Conservation (phyloP, 2,113 vertebrate genomes). For the Numenius arquata region DNA sequence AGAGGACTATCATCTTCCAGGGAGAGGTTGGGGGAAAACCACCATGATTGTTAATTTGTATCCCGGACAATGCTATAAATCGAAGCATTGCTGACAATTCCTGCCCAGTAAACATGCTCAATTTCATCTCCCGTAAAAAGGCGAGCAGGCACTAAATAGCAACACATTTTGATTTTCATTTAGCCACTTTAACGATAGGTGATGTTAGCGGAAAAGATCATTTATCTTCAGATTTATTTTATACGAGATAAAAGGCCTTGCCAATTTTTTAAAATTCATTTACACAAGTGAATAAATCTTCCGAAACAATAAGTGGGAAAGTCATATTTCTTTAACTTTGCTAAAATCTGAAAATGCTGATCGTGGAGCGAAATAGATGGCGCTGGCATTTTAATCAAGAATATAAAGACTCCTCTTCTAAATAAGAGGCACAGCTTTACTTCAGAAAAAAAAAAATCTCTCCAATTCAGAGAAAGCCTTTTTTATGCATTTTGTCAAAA, state of each 20-base stretch:
- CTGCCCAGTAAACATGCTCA: constrained; percentile 58
- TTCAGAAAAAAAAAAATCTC: constrained; percentile 1
- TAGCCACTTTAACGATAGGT: constrained; percentile 67
- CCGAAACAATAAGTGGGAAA: constrained; percentile 57
- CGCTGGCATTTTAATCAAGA: constrained; percentile 50
- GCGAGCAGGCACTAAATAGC: constrained; percentile 41
- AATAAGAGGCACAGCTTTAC: not conserved
- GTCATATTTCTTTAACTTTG: constrained; percentile 67
- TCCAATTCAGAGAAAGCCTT: not conserved
- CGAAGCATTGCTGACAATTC: constrained; percentile 9
- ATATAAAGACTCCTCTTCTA: constrained; percentile 15
- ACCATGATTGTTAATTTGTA: constrained; percentile 19
- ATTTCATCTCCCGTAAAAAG: constrained; percentile 45
- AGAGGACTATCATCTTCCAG: not conserved
- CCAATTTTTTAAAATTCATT: constrained; percentile 68
- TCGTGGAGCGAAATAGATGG: constrained; percentile 38
- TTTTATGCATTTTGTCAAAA: constrained; percentile 26
- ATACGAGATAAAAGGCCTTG: constrained; percentile 30
- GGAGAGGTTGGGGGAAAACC: not conserved
- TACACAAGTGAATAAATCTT: constrained; percentile 69
- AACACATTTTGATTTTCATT: constrained; percentile 69
- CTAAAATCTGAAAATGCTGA: constrained; percentile 64
- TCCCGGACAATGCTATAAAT: constrained; percentile 39
- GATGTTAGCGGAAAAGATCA: constrained; percentile 52
- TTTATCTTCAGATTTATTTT: constrained; percentile 65